Percentiles rank a stretch among this genome's conserved stretches.
Conservation (phyloP, 2,113 vertebrate genomes). For the Meriones unguiculatus region DNA sequence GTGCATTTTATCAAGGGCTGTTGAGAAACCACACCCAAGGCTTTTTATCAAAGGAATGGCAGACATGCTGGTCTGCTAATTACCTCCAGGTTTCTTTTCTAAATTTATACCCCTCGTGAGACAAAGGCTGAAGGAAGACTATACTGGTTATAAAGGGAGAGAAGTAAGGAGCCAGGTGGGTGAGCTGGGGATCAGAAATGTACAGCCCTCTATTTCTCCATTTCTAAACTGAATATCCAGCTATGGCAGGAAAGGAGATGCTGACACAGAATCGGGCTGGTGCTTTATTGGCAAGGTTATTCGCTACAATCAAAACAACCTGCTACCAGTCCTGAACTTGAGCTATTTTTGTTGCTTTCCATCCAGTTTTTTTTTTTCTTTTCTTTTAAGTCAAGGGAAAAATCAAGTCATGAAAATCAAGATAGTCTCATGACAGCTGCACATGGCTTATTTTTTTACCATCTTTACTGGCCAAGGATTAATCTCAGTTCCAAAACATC, state of each 20-base stretch:
- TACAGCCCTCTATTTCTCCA: neutral
- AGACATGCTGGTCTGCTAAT: conserved; percentile 74
- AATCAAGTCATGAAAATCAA: conserved; percentile 25
- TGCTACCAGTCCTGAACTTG: neutral
- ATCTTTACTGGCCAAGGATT: neutral
- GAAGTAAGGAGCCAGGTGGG: neutral
- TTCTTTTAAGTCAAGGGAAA: neutral
- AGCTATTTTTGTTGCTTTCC: neutral
- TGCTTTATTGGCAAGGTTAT: neutral
- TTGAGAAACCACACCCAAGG: conserved; percentile 79
- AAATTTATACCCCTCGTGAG: conserved; percentile 50
- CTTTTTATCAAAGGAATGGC: conserved; percentile 82
- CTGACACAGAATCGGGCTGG: neutral
- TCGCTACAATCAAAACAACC: conserved; percentile 31
- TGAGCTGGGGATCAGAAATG: neutral
- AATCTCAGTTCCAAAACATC: neutral
- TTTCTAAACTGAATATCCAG: neutral
- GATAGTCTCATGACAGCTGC: neutral
- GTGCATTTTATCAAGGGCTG: conserved; percentile 76
- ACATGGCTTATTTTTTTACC: neutral
- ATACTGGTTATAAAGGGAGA: neutral
- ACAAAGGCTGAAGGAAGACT: conserved; percentile 30
- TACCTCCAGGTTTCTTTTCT: conserved; percentile 78
- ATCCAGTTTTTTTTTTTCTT: neutral
- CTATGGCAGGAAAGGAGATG: neutral